Base-by-base conservation (phyloP, 1,140 invertebrate species). In the Drosophila subobscura region DNA sequence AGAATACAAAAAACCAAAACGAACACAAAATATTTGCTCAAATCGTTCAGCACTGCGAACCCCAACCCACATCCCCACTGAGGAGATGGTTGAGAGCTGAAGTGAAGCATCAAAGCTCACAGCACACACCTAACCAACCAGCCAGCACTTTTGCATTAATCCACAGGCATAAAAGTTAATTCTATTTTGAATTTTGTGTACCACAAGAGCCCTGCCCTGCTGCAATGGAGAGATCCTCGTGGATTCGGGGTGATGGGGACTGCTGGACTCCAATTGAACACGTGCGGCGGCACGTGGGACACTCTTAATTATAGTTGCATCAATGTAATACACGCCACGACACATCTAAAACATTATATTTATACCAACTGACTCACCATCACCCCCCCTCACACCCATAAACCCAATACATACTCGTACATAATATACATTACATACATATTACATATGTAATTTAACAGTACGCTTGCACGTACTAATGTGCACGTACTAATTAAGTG, bases 401-500 rank as follows among this genome's bases (percentile, higher is more conserved):
- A 70, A 46, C 59, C 73, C 71, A 61, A 61, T 61, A 68, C 54
- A 65, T 55, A 74, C 42, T 56, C 59, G 56, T 73, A 74, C 70
- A 65, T 55, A 51, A 72, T 72, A 64, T 64, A 73, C 70, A 73
- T 65, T 74, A 72, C 50, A 57, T 74, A 74, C 71, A 74, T 74
- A 70, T 74, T 74, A 74, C 56, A 74, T 51, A 56, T 74, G 72
- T 74, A 74, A 74, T 74, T 74, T 74, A 74, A 65, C 72, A 46
- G 71, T 74, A 74, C 71, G 70, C 23, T n/a, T 51, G 70, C 45
- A 73, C 70, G 47, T 68, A 67, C 65, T 68, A 68, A 68, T 68
- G 57, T 73, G 71, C 71, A 74, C 71, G 71, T 74, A 74, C 71
- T 74, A 74, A 74, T 73, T 74, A 74, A 72, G 70, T 74, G 71